These are phyloP conservation scores for Buphagus erythrorhynchus DNA, from an alignment of 2,797 vertebrate genomes.

Conservation along the genomic window DNA sequence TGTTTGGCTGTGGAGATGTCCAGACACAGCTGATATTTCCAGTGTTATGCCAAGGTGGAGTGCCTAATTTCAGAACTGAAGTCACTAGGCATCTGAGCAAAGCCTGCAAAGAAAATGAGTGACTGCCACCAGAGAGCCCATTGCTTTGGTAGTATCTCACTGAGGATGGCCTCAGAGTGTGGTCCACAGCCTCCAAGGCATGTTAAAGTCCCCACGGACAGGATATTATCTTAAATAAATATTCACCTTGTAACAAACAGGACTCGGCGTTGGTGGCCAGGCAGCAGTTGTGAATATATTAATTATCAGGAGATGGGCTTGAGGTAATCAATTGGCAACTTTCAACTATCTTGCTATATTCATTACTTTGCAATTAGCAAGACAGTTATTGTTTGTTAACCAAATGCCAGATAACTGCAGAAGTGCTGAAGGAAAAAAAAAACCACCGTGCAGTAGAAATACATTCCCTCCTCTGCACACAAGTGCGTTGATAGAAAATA, in stretches of 20 bases:
- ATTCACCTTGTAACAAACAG: background rate
- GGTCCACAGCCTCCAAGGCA: background rate
- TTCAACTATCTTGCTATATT: slow-evolving; percentile 20
- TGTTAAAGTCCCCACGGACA: background rate
- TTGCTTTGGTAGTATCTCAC: background rate
- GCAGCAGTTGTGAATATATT: background rate
- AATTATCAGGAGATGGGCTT: background rate
- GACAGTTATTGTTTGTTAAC: slow-evolving; percentile 3
- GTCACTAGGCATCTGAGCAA: background rate
- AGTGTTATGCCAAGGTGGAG: background rate
- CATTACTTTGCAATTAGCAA: slow-evolving; percentile 18
- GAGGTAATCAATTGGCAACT: background rate
- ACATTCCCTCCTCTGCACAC: background rate
- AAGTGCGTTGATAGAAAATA: background rate
- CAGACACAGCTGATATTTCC: background rate
- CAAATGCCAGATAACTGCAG: background rate
- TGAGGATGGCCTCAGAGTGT: background rate
- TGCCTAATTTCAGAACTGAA: background rate
- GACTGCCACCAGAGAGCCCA: background rate
- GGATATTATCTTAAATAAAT: background rate
- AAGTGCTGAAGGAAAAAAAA: background rate
- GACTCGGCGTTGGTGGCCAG: background rate
- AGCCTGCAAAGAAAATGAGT: background rate
- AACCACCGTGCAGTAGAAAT: background rate
- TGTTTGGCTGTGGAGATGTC: background rate